A percentile compares a stretch with the other conserved stretches of the same genome.
Conservation (phyloP, 2,113 vertebrate species). For the Nettapus auritus region DNA sequence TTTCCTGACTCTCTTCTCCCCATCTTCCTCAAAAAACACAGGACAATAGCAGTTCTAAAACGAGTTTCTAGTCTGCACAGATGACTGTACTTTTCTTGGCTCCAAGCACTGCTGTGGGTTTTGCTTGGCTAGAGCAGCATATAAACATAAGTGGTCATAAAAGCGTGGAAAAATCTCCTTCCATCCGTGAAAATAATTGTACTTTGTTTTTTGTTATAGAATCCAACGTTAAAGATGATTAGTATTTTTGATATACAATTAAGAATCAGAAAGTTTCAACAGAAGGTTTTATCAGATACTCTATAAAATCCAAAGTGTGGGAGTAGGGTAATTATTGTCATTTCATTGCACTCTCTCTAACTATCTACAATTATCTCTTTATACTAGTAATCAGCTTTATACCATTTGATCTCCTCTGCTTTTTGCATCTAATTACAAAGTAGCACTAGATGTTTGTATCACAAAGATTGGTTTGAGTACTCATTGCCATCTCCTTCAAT, state of each 20-base stretch:
- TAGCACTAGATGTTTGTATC: neutral
- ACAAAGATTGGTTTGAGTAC: neutral
- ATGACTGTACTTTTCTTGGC: neutral
- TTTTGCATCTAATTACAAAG: slow-evolving; percentile 37
- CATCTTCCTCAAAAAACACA: neutral
- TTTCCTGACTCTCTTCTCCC: neutral
- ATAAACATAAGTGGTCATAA: neutral
- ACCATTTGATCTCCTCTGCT: slow-evolving; percentile 1
- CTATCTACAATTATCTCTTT: slow-evolving; percentile 20
- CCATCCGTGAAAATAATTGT: neutral
- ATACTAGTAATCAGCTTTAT: slow-evolving; percentile 17
- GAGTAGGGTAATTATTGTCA: slow-evolving; percentile 26
- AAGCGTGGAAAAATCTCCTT: neutral
- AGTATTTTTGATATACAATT: neutral
- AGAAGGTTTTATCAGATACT: slow-evolving; percentile 2
- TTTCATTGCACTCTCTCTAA: neutral
- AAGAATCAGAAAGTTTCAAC: slow-evolving; percentile 14
- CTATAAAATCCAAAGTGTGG: neutral
- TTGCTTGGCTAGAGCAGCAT: neutral
- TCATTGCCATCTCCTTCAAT: neutral
- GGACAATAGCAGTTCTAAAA: neutral
- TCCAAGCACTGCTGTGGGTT: neutral
- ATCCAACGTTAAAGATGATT: neutral
- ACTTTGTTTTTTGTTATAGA: neutral
- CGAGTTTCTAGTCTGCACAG: neutral